Base-by-base conservation (phyloP, 1,140 invertebrate genomes). In the Drosophila triauraria region DNA sequence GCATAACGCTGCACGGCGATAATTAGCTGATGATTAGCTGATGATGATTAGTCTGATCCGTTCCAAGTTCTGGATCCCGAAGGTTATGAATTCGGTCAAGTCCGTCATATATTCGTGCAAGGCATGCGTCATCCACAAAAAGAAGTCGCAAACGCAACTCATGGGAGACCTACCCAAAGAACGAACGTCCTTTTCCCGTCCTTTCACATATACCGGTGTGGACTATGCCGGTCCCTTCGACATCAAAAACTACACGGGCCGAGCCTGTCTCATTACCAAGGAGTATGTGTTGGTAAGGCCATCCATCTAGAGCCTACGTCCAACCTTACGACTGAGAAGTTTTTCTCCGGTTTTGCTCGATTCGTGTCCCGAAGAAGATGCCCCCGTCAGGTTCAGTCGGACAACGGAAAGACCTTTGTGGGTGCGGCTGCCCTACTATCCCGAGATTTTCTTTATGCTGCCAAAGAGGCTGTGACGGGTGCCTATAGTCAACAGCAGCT, bases 281-380 rank as follows among this genome's bases (percentile, higher is more conserved):
- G 23, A 13, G 47, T 25, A 53, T 53, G 17, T 53, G 27, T 27
- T 27, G 27, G 27, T 27, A 27, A 5, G 27, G 27, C 6, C 27
- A 27, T 54, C n/a, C 51, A 23, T 38, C 13, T 54, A 23, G 32
- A 54, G 51, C 32, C 5, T 13, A 27, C 54, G 10, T 57, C 54
- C 3, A 40, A 57, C 23, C 23, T 43, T 2, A 57, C 40, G 9
- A 57, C 23, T 12, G 38, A 57, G 4, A 57, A 27, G 12, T 57
- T 30, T 57, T 20, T 43, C 9, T 25, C 54, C 6, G 35, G 23
- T 12, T 57, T 43, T 20, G 35, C 35, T n/a, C 13, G 40, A 3
- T 57, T 43, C 8, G 40, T 57, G 8, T 40, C 53, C 32, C 12
- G 53, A 15, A 38, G 53, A 23, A 38, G 53, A 9, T 56, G 35